These are phyloP conservation scores for Spilarctia lutea DNA, from an alignment of 2,888 invertebrate species.

Conservation along the genomic window DNA sequence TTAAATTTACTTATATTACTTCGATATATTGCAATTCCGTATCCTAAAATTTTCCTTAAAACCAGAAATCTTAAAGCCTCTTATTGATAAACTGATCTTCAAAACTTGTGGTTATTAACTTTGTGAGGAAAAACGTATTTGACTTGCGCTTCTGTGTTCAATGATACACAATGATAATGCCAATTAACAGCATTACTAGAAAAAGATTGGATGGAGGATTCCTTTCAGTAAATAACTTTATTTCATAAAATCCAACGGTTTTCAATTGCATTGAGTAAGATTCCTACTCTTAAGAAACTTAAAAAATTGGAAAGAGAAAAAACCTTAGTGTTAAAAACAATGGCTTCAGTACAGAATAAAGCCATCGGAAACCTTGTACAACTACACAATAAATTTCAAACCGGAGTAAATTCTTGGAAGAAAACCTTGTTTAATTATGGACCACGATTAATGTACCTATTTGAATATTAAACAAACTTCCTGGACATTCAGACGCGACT, in stretches of 20 bases:
- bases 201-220: not conserved
- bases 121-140: no score
- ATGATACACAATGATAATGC: no score
- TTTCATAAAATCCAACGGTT: not conserved
- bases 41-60: constrained; percentile 27
- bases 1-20: constrained; percentile 20
- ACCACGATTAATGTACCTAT: constrained; percentile 9
- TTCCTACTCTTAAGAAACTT: not conserved
- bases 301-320: not conserved
- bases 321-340: constrained; percentile 6
- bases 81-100: no score
- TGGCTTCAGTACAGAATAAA: constrained; percentile 2
- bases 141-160: no score
- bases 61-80: not conserved
- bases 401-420: constrained; percentile 5
- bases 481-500: not conserved
- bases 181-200: no score
- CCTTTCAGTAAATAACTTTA: not conserved
- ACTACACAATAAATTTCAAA: constrained; percentile 10
- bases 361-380: constrained; percentile 3
- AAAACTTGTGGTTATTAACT: no score
- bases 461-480: not conserved
- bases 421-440: constrained; percentile 3
- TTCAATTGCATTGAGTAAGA: not conserved
- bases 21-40: constrained; percentile 14